These are phyloP conservation scores for Hemicentrotus pulcherrimus DNA, from an alignment of 35 echinoderm and acorn worm species.

Conservation along the genomic window DNA sequence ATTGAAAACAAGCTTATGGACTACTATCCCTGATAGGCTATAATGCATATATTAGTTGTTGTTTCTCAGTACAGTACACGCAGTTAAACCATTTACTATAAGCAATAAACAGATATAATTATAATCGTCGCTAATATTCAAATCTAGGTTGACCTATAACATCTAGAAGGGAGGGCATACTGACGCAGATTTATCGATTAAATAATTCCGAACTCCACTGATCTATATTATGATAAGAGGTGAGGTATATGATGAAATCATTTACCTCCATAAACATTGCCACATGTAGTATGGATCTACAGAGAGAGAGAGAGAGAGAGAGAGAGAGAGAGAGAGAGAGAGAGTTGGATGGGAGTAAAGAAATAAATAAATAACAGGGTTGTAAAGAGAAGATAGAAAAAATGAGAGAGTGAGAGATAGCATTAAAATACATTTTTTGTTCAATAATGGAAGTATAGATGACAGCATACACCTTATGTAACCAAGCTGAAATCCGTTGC, in stretches of 20 bases:
- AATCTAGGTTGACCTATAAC: not conserved
- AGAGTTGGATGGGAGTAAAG: not conserved
- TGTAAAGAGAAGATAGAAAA: too few relatives aligned
- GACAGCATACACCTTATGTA: too few relatives aligned
- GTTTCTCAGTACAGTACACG: not conserved
- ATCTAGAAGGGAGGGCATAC: not conserved
- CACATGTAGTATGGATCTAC: not conserved
- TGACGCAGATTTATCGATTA: not conserved
- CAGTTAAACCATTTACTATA: too few relatives aligned
- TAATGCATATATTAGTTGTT: not conserved
- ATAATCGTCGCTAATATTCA: not conserved
- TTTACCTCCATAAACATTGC: not conserved
- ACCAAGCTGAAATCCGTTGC: too few relatives aligned
- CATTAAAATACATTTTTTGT: too few relatives aligned
- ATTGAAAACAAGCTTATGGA: too few relatives aligned
- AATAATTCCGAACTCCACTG: not conserved
- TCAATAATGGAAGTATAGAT: too few relatives aligned
- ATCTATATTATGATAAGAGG: not conserved
- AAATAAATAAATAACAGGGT: too few relatives aligned
- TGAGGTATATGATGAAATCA: not conserved
- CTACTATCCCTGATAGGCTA: not conserved
- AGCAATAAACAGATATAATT: not conserved
- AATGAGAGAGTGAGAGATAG: not conserved
- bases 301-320: not conserved
- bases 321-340: not conserved